Conservation (phyloP, 2,888 invertebrate species). For the Alloscopus bannaensis region DNA sequence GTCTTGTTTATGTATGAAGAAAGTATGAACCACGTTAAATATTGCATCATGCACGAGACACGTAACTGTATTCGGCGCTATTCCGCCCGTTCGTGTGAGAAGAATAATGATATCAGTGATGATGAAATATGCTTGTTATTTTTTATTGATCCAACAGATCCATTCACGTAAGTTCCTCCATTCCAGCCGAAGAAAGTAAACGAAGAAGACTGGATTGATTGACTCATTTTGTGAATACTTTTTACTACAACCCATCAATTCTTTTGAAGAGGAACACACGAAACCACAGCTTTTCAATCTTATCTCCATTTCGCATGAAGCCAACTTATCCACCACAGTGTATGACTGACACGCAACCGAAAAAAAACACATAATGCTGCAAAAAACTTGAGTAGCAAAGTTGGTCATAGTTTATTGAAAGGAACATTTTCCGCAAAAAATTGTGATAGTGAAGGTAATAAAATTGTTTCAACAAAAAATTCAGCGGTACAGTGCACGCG, state of each 20-base stretch:
- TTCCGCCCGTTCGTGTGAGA: background rate
- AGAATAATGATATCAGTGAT: slow-evolving; percentile 34
- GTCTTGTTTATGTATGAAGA: slow-evolving; percentile 1
- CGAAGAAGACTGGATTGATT: slow-evolving; percentile 36
- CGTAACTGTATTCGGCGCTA: background rate
- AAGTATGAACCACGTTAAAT: slow-evolving; percentile 2
- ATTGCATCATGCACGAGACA: background rate
- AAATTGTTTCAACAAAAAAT: too few species aligned
- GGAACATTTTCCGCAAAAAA: too few species aligned
- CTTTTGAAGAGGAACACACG: background rate
- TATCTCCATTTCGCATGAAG: background rate
- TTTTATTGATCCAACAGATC: slow-evolving; percentile 50
- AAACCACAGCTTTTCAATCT: background rate
- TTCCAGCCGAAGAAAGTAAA: slow-evolving; percentile 9
- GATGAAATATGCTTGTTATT: slow-evolving; percentile 46
- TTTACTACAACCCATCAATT: background rate
- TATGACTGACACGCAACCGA: too few species aligned
- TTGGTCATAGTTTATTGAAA: too few species aligned
- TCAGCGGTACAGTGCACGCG: too few species aligned
- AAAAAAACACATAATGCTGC: too few species aligned
- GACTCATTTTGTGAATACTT: slow-evolving; percentile 31
- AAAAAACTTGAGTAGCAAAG: too few species aligned
- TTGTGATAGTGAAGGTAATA: too few species aligned
- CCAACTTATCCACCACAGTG: too few species aligned
- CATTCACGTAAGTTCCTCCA: background rate